These are phyloP conservation scores for Rhinolophus sinicus DNA, from an alignment of 2,113 vertebrate genomes.

Conservation along the genomic window DNA sequence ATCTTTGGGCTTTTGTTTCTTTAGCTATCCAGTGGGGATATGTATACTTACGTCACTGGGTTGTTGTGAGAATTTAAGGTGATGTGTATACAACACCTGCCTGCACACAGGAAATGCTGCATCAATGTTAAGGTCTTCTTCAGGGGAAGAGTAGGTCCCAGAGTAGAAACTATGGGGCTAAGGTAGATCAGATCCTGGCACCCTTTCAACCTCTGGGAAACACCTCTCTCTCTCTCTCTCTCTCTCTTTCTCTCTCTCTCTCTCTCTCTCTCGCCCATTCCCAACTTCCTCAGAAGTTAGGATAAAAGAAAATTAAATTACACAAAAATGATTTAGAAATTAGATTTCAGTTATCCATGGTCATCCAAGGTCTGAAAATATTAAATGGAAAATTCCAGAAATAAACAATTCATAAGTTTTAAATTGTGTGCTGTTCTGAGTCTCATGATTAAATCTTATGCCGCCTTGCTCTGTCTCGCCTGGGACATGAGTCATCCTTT, in stretches of 20 bases:
- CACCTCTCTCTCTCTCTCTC: no score
- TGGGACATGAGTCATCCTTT: background rate
- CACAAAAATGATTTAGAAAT: constrained; percentile 43
- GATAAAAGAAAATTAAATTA: constrained; percentile 26
- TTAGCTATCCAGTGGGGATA: background rate
- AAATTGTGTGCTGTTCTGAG: background rate
- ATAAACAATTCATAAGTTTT: constrained; percentile 5
- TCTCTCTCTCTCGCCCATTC: background rate
- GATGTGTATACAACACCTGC: background rate
- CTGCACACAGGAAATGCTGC: background rate
- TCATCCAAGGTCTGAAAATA: background rate
- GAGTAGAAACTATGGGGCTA: background rate
- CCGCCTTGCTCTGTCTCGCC: background rate
- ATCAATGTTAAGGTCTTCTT: background rate
- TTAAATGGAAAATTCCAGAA: background rate
- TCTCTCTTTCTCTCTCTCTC: background rate
- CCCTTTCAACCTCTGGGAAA: background rate
- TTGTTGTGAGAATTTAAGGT: background rate
- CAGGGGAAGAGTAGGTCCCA: background rate
- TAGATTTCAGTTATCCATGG: background rate
- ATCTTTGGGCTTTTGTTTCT: constrained; percentile 3
- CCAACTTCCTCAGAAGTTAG: background rate
- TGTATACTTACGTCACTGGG: background rate
- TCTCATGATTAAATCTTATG: background rate
- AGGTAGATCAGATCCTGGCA: background rate